These are phyloP conservation scores for Dolichopus griseipennis DNA, from an alignment of 2,888 invertebrate species.

Conservation along the genomic window DNA sequence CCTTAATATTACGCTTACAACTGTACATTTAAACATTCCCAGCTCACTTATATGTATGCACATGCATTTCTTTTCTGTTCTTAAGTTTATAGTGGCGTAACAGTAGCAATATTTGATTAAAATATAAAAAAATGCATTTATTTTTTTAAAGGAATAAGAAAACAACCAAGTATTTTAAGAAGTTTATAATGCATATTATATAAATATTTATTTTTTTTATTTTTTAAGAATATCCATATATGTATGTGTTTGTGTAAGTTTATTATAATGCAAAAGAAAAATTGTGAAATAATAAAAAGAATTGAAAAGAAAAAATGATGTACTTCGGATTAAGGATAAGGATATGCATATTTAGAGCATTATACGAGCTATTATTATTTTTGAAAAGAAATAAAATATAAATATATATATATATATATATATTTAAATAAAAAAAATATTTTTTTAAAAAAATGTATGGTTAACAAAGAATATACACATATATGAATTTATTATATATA, in stretches of 20 bases:
- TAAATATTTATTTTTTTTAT: too few species aligned
- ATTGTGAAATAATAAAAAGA: too few species aligned
- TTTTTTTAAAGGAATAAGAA: neutral
- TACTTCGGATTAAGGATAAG: neutral
- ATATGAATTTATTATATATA: too few species aligned
- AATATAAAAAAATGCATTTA: neutral
- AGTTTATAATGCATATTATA: neutral
- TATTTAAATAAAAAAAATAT: too few species aligned
- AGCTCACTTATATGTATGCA: neutral
- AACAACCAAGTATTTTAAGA: neutral
- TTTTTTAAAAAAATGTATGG: too few species aligned
- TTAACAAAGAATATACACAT: too few species aligned
- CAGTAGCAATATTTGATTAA: neutral
- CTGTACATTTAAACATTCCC: too few species aligned
- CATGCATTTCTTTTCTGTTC: neutral
- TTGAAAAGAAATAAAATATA: neutral
- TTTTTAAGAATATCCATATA: too few species aligned
- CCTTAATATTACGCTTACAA: too few species aligned
- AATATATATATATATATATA: too few species aligned
- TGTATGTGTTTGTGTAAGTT: neutral
- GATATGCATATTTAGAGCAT: slow-evolving; percentile 2
- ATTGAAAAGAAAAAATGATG: neutral
- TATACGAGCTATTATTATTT: neutral
- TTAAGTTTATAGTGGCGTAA: neutral
- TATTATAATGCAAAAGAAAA: neutral